These are phyloP conservation scores for Eupithecia insigniata DNA, from an alignment of 2,888 invertebrate species.

Conservation along the genomic window DNA sequence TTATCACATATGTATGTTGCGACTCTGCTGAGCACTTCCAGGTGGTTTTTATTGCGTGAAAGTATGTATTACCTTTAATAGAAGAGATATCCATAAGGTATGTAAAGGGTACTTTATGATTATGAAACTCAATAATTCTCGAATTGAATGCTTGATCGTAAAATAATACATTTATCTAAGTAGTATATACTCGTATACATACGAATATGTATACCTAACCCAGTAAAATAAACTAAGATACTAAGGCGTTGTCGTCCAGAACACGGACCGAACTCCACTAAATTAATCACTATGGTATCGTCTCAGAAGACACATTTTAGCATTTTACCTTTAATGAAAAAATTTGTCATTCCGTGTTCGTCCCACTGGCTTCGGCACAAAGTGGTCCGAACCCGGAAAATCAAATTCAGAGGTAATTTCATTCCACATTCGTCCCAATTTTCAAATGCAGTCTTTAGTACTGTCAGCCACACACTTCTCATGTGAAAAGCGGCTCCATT, in stretches of 20 bases:
- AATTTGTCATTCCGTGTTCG: no score
- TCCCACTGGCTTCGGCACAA: no score
- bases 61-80: not conserved
- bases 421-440: no score
- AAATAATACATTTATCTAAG: not conserved
- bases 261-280: no score
- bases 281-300: no score
- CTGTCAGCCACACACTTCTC: no score
- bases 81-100: not conserved
- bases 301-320: no score
- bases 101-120: not conserved
- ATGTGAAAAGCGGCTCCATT: no score
- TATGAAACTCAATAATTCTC: not conserved
- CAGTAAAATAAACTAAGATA: not conserved
- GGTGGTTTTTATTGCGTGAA: not conserved
- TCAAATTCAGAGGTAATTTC: no score
- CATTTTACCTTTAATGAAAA: no score
- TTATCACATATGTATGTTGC: not conserved
- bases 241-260: not conserved
- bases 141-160: not conserved
- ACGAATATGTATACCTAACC: not conserved
- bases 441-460: no score
- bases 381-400: no score
- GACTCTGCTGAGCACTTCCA: not conserved
- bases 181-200: not conserved